phyloP scores from a whole-genome alignment of 2,113 vertebrate species.

The Nymphicus hollandicus region DNA sequence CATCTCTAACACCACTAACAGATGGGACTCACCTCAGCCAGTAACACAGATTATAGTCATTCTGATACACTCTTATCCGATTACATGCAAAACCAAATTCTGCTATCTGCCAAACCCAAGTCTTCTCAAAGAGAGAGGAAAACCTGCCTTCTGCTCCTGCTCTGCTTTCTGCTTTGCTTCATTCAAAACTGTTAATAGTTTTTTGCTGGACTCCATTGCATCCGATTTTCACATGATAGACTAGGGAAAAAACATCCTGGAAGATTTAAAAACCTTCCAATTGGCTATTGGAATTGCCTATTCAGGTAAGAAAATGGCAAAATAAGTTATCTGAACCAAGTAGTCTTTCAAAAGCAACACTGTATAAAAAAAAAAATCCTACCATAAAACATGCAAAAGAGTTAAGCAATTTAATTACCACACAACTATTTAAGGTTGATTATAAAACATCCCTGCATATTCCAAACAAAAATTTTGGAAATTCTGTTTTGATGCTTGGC shows the following conservation, averaged over 20 bases:
- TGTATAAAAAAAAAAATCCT: background rate
- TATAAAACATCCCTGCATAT: background rate
- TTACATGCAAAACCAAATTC: background rate
- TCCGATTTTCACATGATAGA: background rate
- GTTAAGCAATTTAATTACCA: background rate
- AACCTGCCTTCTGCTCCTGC: background rate
- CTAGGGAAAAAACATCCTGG: background rate
- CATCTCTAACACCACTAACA: background rate
- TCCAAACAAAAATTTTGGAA: background rate
- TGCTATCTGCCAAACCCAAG: background rate
- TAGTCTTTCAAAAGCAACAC: background rate
- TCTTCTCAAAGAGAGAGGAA: background rate
- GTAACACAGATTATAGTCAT: background rate
- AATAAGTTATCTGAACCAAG: background rate
- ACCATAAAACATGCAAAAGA: background rate
- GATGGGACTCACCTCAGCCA: conserved; percentile 26
- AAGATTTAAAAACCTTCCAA: background rate
- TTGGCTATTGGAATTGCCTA: background rate
- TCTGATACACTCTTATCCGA: background rate
- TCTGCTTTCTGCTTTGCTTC: background rate
- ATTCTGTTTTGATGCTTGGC: background rate
- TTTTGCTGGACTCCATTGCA: background rate
- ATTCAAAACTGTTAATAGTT: background rate
- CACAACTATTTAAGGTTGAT: background rate
- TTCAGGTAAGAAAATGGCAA: background rate